phyloP scores from a whole-genome alignment of 1,140 invertebrate genomes.

The Listronotus oregonensis region DNA sequence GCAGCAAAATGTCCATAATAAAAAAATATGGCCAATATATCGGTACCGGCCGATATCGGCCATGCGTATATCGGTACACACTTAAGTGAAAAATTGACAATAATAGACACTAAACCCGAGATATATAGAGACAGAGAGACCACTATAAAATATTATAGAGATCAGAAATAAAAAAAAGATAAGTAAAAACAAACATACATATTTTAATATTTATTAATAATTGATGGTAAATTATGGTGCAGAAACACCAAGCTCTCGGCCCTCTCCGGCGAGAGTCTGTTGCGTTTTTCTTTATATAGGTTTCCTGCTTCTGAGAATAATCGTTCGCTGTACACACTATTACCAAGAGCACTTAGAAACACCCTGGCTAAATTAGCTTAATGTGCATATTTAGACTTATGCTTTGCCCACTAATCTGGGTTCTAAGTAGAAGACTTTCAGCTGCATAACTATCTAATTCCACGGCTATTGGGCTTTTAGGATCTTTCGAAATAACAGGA shows the following conservation, averaged over 20 bases:
- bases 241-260: not conserved
- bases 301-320: not conserved
- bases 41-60: too few species aligned
- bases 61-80: too few species aligned
- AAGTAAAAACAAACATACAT: too few species aligned
- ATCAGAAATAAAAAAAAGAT: too few species aligned
- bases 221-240: constrained; percentile 4
- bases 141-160: too few species aligned
- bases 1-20: too few species aligned
- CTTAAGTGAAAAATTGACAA: too few species aligned
- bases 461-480: not conserved
- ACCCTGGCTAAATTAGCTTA: not conserved
- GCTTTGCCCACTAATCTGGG: not conserved
- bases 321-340: not conserved
- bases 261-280: not conserved
- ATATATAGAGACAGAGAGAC: too few species aligned
- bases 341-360: not conserved
- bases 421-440: not conserved
- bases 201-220: too few species aligned
- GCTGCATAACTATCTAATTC: not conserved
- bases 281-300: not conserved
- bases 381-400: not conserved
- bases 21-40: too few species aligned
- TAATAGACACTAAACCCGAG: too few species aligned
- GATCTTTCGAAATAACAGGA: not conserved